Percentiles rank a stretch among this genome's conserved stretches.
Evolutionary conservation across 37 sponge, comb jelly and placozoan species (phyloP).

Genomic region (Dysidea cf. avara): DNA sequence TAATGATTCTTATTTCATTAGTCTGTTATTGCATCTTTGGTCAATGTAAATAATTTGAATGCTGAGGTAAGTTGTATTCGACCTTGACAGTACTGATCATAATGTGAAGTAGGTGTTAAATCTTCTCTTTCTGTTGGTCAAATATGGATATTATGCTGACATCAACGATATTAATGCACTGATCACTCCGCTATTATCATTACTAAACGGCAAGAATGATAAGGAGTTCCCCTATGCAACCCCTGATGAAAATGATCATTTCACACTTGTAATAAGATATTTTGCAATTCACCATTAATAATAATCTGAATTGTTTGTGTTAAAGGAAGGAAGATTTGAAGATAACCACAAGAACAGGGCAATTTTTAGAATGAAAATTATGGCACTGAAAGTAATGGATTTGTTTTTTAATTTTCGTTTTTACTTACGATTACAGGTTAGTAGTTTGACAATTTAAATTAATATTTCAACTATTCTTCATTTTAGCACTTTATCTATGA

Average conservation of each 20-base stretch:
- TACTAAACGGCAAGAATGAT: constrained; percentile 80
- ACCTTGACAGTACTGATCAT: neutral
- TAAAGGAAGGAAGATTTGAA: constrained; percentile 15
- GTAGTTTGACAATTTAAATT: neutral
- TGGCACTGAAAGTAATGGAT: constrained; percentile 56
- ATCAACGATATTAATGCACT: constrained; percentile 56
- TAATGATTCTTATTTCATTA: constrained; percentile 3
- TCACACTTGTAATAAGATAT: too few relatives aligned
- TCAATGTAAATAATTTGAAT: constrained; percentile 2
- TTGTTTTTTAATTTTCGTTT: constrained; percentile 68
- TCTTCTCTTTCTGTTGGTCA: constrained; percentile 51
- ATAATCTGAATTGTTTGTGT: neutral
- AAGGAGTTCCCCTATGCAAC: constrained; percentile 11
- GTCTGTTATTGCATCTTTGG: neutral
- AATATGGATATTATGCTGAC: constrained; percentile 76
- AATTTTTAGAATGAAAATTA: constrained; percentile 49
- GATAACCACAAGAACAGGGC: constrained; percentile 40
- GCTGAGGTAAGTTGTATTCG: constrained; percentile 8
- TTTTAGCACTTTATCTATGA: constrained; percentile 46
- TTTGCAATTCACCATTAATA: neutral
- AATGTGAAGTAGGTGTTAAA: constrained; percentile 34
- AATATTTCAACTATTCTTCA: neutral
- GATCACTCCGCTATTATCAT: constrained; percentile 36
- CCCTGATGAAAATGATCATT: too few relatives aligned
- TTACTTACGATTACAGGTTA: constrained; percentile 55